Percentiles rank a stretch among this genome's conserved stretches.
Conservation (phyloP, 2,113 vertebrate genomes). For the Riparia riparia region DNA sequence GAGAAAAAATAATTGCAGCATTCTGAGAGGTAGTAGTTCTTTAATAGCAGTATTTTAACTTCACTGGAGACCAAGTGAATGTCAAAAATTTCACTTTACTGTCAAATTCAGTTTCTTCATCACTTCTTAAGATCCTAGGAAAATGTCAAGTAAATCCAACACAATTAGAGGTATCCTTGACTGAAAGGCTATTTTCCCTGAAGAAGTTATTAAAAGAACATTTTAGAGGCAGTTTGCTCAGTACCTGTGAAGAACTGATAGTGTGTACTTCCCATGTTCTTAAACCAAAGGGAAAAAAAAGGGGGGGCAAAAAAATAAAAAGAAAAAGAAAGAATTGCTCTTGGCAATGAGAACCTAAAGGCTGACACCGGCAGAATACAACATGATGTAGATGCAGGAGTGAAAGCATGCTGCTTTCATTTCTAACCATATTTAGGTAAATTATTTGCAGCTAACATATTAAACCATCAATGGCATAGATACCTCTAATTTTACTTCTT, state of each 20-base stretch:
- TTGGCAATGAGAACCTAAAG: neutral
- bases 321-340: neutral
- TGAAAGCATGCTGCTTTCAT: neutral
- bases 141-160: constrained; percentile 71
- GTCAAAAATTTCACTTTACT: constrained; percentile 63
- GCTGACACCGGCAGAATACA: neutral
- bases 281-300: neutral
- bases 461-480: neutral
- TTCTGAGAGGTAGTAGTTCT: neutral
- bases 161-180: constrained; percentile 57
- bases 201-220: constrained; percentile 59
- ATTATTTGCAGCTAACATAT: neutral
- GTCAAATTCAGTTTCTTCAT: constrained; percentile 67
- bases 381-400: neutral
- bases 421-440: neutral
- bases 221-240: constrained; percentile 56
- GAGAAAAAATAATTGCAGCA: constrained; percentile 23
- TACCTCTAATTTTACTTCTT: neutral
- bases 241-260: constrained; percentile 38
- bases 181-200: constrained; percentile 57
- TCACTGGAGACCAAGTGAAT: constrained; percentile 43
- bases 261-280: constrained; percentile 17
- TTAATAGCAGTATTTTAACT: constrained; percentile 24
- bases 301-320: too few species aligned
- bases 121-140: constrained; percentile 44